Evolutionary conservation across 2,888 invertebrate species (phyloP).

Genomic region (Drosophila setosimentum): DNA sequence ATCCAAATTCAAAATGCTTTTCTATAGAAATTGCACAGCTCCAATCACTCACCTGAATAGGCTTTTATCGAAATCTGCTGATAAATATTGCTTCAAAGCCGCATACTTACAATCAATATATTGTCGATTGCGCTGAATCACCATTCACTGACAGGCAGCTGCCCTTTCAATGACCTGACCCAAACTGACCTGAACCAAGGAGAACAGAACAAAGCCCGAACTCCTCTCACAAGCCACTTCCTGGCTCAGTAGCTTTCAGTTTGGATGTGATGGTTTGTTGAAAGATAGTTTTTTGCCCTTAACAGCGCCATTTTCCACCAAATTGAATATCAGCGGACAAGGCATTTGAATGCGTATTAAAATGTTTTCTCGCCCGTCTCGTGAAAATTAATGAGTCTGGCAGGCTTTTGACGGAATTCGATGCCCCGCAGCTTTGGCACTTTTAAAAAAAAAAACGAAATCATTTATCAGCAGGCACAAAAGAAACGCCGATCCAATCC

Average conservation of each 20-base stretch:
- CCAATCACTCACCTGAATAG: slow-evolving; percentile 47
- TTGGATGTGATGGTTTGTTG: slow-evolving; percentile 53
- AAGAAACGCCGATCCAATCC: slow-evolving; percentile 47
- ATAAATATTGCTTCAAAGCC: slow-evolving; percentile 62
- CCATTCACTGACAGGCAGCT: slow-evolving; percentile 34
- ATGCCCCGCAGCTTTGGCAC: slow-evolving; percentile 73
- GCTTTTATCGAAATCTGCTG: slow-evolving; percentile 51
- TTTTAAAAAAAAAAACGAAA: slow-evolving; percentile 74
- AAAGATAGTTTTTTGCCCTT: slow-evolving; percentile 73
- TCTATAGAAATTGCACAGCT: not conserved
- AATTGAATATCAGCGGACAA: slow-evolving; percentile 74
- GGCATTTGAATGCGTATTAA: slow-evolving; percentile 70
- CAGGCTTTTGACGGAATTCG: slow-evolving; percentile 79
- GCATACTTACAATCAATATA: slow-evolving; percentile 60
- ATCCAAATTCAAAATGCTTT: slow-evolving; percentile 8
- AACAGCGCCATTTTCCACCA: slow-evolving; percentile 76
- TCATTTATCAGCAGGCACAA: slow-evolving; percentile 75
- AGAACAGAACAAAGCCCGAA: slow-evolving; percentile 1
- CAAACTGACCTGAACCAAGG: slow-evolving; percentile 5
- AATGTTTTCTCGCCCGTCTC: slow-evolving; percentile 47
- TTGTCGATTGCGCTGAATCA: slow-evolving; percentile 78
- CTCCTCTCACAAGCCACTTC: slow-evolving; percentile 48
- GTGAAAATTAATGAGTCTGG: slow-evolving; percentile 78
- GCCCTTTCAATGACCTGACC: slow-evolving; percentile 11
- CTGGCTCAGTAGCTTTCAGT: slow-evolving; percentile 45